Percentiles rank a stretch among this genome's conserved stretches.
Evolutionary conservation across 2,113 vertebrate species (phyloP).

Genomic region (Chinchilla lanigera): DNA sequence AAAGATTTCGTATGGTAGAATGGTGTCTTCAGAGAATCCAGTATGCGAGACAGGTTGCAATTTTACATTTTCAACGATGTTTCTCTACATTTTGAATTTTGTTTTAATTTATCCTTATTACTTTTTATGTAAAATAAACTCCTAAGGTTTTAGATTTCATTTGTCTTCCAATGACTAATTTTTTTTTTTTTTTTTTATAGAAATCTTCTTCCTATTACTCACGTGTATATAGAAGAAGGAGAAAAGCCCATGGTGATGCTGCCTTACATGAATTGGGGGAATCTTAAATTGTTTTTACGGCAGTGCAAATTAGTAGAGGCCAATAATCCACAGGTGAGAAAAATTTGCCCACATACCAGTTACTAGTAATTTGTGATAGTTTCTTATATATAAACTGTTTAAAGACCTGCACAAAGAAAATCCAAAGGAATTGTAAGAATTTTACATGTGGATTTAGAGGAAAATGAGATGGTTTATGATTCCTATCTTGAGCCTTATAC

Average conservation of each 20-base stretch:
- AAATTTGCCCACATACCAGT: background rate
- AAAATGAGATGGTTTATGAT: background rate
- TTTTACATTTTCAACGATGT: slow-evolving; percentile 46
- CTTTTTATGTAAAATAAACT: slow-evolving; percentile 58
- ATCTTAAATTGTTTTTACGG: slow-evolving; percentile 97
- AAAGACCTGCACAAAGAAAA: slow-evolving; percentile 2
- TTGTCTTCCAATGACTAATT: slow-evolving; percentile 54
- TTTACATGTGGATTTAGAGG: background rate
- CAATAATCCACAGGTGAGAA: slow-evolving; percentile 97
- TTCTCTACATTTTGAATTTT: slow-evolving; percentile 61
- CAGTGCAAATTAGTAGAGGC: slow-evolving; percentile 99
- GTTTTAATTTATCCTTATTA: slow-evolving; percentile 55
- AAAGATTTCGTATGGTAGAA: background rate
- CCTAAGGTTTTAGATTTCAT: slow-evolving; percentile 68
- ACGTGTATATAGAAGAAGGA: slow-evolving; percentile 97
- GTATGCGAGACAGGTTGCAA: background rate
- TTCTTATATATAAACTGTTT: background rate
- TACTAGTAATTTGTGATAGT: slow-evolving; percentile 59
- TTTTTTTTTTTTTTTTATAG: slow-evolving; percentile 83
- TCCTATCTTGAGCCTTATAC: background rate
- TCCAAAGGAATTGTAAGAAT: background rate
- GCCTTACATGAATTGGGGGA: slow-evolving; percentile 99
- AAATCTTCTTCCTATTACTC: slow-evolving; percentile 97
- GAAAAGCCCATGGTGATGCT: slow-evolving; percentile 98
- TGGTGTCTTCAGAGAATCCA: background rate